Evolutionary conservation across 2,113 vertebrate genomes (phyloP).

Genomic region (Sceloporus undulatus): DNA sequence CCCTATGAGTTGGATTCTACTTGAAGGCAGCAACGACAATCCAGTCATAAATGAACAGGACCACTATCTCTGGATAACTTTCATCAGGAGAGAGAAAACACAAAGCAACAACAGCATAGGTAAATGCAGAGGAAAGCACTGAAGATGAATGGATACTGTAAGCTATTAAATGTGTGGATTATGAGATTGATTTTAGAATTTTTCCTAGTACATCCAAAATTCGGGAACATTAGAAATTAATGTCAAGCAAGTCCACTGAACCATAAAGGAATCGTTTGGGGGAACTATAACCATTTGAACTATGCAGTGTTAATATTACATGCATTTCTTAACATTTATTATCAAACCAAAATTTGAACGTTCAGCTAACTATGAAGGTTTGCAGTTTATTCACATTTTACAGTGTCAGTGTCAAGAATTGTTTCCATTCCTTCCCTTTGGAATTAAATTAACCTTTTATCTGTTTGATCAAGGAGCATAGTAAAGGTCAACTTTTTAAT

Average conservation of each 20-base stretch:
- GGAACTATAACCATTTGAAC: background rate
- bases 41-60: too few species aligned
- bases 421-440: slow-evolving; percentile 19
- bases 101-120: background rate
- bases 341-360: slow-evolving; percentile 1
- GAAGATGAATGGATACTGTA: background rate
- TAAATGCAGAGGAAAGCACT: background rate
- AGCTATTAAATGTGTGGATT: background rate
- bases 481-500: slow-evolving; percentile 22
- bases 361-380: background rate
- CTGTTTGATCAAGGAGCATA: slow-evolving; percentile 14
- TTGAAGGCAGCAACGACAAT: too few species aligned
- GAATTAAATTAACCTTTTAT: slow-evolving; percentile 39
- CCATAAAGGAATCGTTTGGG: background rate
- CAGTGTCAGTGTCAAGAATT: background rate
- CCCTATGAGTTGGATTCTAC: too few species aligned
- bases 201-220: background rate
- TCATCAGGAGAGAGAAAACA: background rate
- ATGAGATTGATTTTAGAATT: background rate
- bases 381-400: slow-evolving; percentile 1
- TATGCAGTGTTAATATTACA: background rate
- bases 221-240: background rate
- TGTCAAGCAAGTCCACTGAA: background rate
- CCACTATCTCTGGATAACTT: background rate
- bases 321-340: background rate